phyloP scores from a whole-genome alignment of 1,140 invertebrate genomes.

The Drosophila dunni region DNA sequence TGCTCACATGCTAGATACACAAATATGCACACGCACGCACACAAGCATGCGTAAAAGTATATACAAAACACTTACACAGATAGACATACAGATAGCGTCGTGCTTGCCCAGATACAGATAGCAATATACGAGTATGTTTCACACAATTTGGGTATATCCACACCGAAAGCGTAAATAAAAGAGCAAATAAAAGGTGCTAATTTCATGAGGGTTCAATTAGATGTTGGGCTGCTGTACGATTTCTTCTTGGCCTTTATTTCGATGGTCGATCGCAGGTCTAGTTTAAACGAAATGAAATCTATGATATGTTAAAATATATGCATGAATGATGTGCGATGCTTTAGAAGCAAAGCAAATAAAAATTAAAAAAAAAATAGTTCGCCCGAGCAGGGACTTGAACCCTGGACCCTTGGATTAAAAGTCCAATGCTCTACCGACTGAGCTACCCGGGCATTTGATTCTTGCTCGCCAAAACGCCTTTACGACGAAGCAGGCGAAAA shows the following conservation, averaged over 20 bases:
- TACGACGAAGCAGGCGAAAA: neutral
- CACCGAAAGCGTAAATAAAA: constrained; percentile 67
- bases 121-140: constrained; percentile 40
- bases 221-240: constrained; percentile 58
- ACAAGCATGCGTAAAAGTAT: constrained; percentile 5
- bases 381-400: constrained; percentile 92
- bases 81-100: constrained; percentile 35
- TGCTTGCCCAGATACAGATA: constrained; percentile 50
- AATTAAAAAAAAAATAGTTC: constrained; percentile 57
- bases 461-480: neutral
- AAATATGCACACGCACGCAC: constrained; percentile 12
- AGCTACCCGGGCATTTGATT: constrained; percentile 88
- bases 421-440: constrained; percentile 92
- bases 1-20: constrained; percentile 10
- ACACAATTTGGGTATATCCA: constrained; percentile 70
- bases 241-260: constrained; percentile 55
- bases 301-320: neutral
- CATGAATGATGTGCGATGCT: neutral
- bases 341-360: neutral
- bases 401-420: constrained; percentile 92
- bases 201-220: constrained; percentile 84
- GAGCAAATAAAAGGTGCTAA: constrained; percentile 82
- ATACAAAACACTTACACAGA: constrained; percentile 13
- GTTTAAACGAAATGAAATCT: constrained; percentile 20
- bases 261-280: constrained; percentile 7